phyloP scores from a whole-genome alignment of 2,113 vertebrate species.

The Elaphurus davidianus region DNA sequence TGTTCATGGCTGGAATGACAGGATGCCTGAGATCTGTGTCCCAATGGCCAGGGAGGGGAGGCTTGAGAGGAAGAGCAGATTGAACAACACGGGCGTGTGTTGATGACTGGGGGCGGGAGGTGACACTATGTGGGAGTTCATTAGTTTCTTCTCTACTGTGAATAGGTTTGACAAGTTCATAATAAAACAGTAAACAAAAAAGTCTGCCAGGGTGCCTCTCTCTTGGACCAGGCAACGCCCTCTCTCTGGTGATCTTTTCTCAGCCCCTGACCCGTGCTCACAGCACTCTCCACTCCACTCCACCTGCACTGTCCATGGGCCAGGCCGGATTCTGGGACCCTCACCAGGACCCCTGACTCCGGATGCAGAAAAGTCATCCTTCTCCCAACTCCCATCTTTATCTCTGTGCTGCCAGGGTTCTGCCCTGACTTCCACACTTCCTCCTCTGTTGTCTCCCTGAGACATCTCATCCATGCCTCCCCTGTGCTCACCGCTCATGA shows the following conservation, averaged over 20 bases:
- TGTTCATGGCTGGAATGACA: neutral
- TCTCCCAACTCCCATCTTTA: neutral
- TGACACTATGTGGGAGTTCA: rapidly evolving
- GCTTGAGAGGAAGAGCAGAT: neutral
- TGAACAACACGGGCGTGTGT: rapidly evolving
- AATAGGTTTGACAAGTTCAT: neutral
- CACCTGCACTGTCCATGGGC: neutral
- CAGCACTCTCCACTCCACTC: neutral
- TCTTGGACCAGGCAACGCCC: neutral
- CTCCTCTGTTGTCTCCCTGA: neutral
- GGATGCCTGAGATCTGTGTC: neutral
- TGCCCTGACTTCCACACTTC: rapidly evolving
- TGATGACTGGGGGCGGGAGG: neutral
- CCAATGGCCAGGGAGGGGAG: neutral
- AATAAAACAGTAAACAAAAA: neutral
- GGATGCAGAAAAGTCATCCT: neutral
- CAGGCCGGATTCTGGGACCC: neutral
- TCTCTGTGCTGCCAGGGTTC: neutral
- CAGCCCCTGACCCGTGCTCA: rapidly evolving
- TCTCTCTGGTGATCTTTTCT: neutral
- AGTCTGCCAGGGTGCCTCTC: neutral
- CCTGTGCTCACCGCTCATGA: neutral
- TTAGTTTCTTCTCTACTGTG: neutral
- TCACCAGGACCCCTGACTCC: neutral
- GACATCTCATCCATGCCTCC: neutral